A percentile compares a stretch with the other conserved stretches of the same genome.
Conservation (phyloP, 2,888 invertebrate species). For the Ormyrus pomaceus region DNA sequence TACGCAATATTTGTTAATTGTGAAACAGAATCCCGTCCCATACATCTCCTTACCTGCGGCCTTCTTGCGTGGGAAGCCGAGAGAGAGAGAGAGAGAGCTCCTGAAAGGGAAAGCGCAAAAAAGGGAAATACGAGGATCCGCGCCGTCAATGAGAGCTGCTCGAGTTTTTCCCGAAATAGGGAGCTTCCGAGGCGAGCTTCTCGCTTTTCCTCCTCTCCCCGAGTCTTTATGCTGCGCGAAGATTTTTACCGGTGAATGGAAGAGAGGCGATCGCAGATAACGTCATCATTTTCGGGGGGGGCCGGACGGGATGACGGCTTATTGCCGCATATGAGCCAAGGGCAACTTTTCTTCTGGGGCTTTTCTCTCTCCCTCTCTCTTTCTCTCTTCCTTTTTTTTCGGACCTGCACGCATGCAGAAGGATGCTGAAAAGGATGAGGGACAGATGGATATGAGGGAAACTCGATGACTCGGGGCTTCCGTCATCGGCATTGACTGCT, state of each 20-base stretch:
- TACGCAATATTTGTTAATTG: slow-evolving; percentile 74
- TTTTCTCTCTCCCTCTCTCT: too few relatives aligned
- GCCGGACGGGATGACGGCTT: slow-evolving; percentile 11
- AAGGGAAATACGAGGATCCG: slow-evolving; percentile 39
- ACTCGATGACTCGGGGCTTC: slow-evolving; percentile 41
- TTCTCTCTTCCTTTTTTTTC: not conserved
- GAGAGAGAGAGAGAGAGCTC: not conserved
- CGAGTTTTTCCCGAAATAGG: slow-evolving; percentile 42
- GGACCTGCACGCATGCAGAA: not conserved
- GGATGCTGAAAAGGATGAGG: slow-evolving; percentile 30
- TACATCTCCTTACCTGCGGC: slow-evolving; percentile 59
- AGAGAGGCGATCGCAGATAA: slow-evolving; percentile 40
- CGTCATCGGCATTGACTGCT: slow-evolving; percentile 8
- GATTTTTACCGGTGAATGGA: slow-evolving; percentile 10
- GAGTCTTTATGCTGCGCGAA: not conserved
- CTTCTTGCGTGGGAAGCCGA: slow-evolving; percentile 65
- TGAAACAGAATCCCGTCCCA: slow-evolving; percentile 68
- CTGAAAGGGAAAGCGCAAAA: slow-evolving; percentile 24
- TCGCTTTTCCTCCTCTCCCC: not conserved
- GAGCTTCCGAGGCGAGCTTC: slow-evolving; percentile 16
- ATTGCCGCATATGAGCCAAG: not conserved
- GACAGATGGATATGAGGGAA: slow-evolving; percentile 37
- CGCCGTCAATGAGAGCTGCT: slow-evolving; percentile 18
- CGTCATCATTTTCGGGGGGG: slow-evolving; percentile 42
- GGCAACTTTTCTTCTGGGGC: not conserved